Evolutionary conservation across 2,888 invertebrate species (phyloP).

Genomic region (Salpingus planirostris): DNA sequence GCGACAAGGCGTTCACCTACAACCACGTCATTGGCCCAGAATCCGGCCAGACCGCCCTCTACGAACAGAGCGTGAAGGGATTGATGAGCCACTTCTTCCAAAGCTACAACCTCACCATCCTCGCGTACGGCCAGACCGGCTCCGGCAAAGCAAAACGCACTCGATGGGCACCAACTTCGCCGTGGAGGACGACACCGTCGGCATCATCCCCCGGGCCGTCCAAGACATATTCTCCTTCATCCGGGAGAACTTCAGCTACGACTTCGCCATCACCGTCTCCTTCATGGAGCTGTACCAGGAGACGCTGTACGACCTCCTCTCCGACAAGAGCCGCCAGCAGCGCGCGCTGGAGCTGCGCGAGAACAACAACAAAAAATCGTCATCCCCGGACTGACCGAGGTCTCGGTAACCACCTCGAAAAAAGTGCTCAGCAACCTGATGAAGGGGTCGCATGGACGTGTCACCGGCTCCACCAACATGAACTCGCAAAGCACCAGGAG

Average conservation of each 20-base stretch:
- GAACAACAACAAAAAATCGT: slow-evolving; percentile 52
- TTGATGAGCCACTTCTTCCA: too few relatives aligned
- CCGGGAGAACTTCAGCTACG: slow-evolving; percentile 42
- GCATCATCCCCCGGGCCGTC: slow-evolving; percentile 82
- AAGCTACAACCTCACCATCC: slow-evolving; percentile 87
- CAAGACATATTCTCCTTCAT: slow-evolving; percentile 61
- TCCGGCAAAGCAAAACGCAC: slow-evolving; percentile 88
- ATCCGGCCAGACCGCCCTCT: too few relatives aligned
- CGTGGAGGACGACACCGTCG: slow-evolving; percentile 56
- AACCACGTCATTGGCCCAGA: too few relatives aligned
- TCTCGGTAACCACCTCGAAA: slow-evolving; percentile 49
- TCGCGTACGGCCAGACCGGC: too few relatives aligned
- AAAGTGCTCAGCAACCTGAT: slow-evolving; percentile 61
- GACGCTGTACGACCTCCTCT: slow-evolving; percentile 74
- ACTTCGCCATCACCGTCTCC: slow-evolving; percentile 65
- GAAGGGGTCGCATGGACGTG: slow-evolving; percentile 65
- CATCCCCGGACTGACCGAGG: slow-evolving; percentile 59
- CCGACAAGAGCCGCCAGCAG: slow-evolving; percentile 57
- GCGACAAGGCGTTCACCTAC: too few relatives aligned
- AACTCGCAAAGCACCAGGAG: slow-evolving; percentile 81
- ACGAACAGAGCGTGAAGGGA: too few relatives aligned
- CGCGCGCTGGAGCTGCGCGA: slow-evolving; percentile 75
- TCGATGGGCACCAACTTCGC: slow-evolving; percentile 83
- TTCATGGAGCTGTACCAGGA: slow-evolving; percentile 90
- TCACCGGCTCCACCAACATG: slow-evolving; percentile 88